Conservation (phyloP, 2,113 vertebrate species). For the Poeciliopsis prolifica region DNA sequence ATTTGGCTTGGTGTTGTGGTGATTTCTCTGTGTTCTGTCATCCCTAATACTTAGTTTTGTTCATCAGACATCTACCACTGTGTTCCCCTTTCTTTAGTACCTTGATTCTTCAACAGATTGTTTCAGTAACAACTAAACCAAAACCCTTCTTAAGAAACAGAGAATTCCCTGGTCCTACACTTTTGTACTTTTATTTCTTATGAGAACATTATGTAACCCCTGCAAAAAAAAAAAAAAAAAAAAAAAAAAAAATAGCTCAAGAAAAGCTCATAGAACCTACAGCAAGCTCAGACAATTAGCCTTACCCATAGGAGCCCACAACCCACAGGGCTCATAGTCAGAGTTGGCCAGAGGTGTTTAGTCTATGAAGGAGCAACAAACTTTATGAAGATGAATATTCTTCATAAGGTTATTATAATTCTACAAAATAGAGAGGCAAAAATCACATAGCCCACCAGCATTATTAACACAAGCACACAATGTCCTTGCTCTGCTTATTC, state of each 20-base stretch:
- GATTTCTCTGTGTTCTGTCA: background rate
- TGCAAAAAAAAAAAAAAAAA: too few relatives aligned
- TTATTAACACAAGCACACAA: background rate
- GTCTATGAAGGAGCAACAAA: background rate
- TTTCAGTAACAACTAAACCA: background rate
- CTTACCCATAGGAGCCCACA: background rate
- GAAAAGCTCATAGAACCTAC: background rate
- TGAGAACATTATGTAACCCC: background rate
- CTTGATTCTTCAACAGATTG: background rate
- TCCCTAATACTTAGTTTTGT: background rate
- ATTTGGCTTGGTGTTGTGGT: background rate
- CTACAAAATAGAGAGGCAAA: background rate
- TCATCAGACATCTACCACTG: background rate
- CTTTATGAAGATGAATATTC: background rate
- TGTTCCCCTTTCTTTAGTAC: background rate
- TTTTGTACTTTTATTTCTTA: background rate
- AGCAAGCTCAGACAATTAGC: background rate
- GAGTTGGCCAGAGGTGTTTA: background rate
- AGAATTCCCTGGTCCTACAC: background rate
- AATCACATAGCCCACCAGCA: too few relatives aligned
- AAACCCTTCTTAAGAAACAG: background rate
- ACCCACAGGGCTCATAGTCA: background rate
- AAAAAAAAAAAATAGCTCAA: background rate
- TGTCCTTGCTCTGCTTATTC: background rate
- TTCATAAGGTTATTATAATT: background rate